Evolutionary conservation across 1,140 invertebrate species (phyloP).

Genomic region (Scaptodrosophila lebanonensis): DNA sequence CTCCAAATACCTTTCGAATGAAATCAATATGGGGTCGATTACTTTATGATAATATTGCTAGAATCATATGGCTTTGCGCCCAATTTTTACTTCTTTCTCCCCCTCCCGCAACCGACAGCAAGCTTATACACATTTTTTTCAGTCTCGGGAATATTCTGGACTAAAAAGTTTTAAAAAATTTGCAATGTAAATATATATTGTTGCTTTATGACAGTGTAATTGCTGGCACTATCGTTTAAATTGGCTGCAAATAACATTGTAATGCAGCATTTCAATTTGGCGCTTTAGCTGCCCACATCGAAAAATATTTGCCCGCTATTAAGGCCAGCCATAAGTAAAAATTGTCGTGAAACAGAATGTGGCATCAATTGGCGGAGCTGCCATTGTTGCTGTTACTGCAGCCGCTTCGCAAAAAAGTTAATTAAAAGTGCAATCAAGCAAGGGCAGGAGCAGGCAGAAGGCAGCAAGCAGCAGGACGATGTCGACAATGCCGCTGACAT

Average conservation of each 20-base stretch:
- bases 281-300: constrained; percentile 54
- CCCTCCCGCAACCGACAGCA: too few relatives aligned
- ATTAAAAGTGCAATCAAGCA: constrained; percentile 74
- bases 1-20: too few relatives aligned
- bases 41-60: too few relatives aligned
- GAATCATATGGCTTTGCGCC: too few relatives aligned
- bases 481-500: constrained; percentile 10
- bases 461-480: constrained; percentile 2
- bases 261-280: constrained; percentile 48
- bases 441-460: constrained; percentile 32
- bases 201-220: too few relatives aligned
- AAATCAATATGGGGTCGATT: too few relatives aligned
- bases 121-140: too few relatives aligned
- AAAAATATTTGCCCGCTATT: constrained; percentile 63
- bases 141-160: too few relatives aligned
- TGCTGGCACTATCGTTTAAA: constrained; percentile 43
- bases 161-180: too few relatives aligned
- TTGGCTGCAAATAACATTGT: constrained; percentile 45
- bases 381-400: constrained; percentile 19
- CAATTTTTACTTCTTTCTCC: too few relatives aligned
- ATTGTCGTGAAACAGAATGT: constrained; percentile 29
- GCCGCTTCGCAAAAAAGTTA: constrained; percentile 60
- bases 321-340: constrained; percentile 49
- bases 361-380: constrained; percentile 43
- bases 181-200: too few relatives aligned